Conservation (phyloP, 2,113 vertebrate species). For the Calcarius ornatus region DNA sequence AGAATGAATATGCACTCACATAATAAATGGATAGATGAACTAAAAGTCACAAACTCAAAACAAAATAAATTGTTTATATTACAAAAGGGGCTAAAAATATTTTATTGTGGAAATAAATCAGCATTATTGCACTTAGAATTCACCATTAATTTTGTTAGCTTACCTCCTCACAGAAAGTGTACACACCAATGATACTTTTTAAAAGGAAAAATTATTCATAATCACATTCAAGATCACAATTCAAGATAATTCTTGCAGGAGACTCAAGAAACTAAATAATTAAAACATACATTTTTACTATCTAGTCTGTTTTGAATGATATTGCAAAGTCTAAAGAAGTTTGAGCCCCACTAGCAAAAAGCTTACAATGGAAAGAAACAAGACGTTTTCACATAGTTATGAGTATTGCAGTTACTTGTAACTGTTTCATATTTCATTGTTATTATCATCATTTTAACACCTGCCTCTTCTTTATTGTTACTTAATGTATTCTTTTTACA, state of each 20-base stretch:
- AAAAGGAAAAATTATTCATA: neutral
- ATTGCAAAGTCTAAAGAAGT: neutral
- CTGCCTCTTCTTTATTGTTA: neutral
- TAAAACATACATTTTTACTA: neutral
- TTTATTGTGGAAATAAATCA: neutral
- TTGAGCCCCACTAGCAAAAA: neutral
- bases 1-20: constrained; percentile 12
- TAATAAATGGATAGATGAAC: neutral
- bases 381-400: neutral
- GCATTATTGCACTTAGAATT: neutral
- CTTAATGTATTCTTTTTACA: neutral
- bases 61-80: neutral
- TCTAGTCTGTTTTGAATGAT: neutral
- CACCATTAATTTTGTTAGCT: neutral
- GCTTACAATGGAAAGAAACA: neutral
- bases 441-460: neutral
- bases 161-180: neutral
- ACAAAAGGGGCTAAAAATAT: neutral
- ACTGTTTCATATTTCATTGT: neutral
- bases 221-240: neutral
- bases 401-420: neutral
- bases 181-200: neutral
- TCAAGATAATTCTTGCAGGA: neutral
- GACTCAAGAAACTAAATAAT: neutral
- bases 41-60: neutral